phyloP scores from a whole-genome alignment of 2,888 invertebrate genomes.

The Chrysodeixis includens region DNA sequence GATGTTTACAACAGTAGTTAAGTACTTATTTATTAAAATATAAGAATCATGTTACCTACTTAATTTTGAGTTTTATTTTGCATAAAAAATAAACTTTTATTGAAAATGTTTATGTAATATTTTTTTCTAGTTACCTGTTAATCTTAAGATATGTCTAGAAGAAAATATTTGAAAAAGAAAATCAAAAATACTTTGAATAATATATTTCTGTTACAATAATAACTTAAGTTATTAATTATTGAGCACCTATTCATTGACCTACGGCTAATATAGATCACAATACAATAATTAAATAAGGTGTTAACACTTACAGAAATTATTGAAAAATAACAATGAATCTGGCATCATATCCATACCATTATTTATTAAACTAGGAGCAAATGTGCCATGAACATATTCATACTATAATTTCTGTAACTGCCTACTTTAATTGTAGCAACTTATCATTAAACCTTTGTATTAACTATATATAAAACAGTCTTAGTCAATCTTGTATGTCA shows the following conservation, averaged over 20 bases:
- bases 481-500: conserved; percentile 39
- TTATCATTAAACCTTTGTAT: conserved; percentile 18
- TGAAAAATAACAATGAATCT: not conserved
- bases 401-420: not conserved
- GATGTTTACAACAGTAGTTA: not conserved
- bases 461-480: conserved; percentile 40
- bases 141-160: not conserved
- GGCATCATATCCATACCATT: too few species aligned
- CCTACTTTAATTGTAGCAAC: not conserved
- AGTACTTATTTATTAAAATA: too few species aligned
- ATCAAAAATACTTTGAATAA: conserved; percentile 5
- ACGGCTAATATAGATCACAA: conserved; percentile 1
- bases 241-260: conserved; percentile 11
- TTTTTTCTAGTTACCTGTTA: not conserved
- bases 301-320: conserved; percentile 3
- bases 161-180: not conserved
- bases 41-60: too few species aligned
- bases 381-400: not conserved
- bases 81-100: too few species aligned
- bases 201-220: conserved; percentile 29
- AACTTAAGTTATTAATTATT: conserved; percentile 8
- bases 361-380: not conserved
- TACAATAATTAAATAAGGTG: not conserved
- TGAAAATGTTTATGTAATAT: not conserved
- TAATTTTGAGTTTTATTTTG: too few species aligned